A percentile compares a stretch with the other conserved stretches of the same genome.
Evolutionary conservation across 1,140 invertebrate species (phyloP).

Genomic region (Leptinotarsa texana): DNA sequence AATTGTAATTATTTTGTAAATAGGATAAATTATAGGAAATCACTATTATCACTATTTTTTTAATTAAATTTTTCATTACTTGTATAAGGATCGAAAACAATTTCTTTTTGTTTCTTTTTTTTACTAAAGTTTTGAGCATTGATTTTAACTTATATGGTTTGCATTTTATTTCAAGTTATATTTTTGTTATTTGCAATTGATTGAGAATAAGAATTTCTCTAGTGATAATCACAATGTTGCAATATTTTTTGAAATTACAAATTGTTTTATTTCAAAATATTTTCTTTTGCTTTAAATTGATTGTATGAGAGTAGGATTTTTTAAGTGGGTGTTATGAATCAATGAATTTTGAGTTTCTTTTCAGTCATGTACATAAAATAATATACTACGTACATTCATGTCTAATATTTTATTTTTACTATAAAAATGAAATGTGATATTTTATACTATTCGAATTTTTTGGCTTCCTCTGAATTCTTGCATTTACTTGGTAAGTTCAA

Average conservation of each 20-base stretch:
- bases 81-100: no score
- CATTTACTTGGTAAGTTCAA: conserved; percentile 34
- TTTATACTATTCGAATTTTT: conserved; percentile 56
- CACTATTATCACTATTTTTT: conserved; percentile 39
- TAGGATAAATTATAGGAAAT: conserved; percentile 47
- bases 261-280: no score
- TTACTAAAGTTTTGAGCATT: background rate
- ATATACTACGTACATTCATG: conserved; percentile 1
- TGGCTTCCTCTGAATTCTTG: conserved; percentile 52
- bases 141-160: no score
- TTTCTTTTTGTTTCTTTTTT: conserved; percentile 1
- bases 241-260: background rate
- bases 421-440: conserved; percentile 55
- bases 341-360: conserved; percentile 10
- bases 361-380: conserved; percentile 16
- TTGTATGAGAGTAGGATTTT: no score
- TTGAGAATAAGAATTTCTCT: no score
- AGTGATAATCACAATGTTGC: no score
- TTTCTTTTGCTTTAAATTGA: no score
- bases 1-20: conserved; percentile 50
- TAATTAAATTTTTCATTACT: background rate
- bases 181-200: no score
- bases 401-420: conserved; percentile 47
- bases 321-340: no score
- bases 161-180: no score